A percentile compares a stretch with the other conserved stretches of the same genome.
Conservation (phyloP, 2,888 invertebrate species). For the Archaeoteleia sp. region DNA sequence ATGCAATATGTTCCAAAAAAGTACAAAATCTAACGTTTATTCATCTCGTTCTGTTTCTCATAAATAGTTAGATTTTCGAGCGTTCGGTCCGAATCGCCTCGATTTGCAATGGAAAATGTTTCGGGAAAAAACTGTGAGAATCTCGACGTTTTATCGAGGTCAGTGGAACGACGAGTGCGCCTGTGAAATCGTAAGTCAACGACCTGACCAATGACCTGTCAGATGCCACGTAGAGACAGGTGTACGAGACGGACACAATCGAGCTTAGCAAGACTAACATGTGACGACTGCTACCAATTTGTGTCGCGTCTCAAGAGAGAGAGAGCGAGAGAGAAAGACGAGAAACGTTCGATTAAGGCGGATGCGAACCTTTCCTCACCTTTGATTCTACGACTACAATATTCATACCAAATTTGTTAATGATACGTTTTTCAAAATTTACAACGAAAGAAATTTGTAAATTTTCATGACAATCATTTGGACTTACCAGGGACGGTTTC, state of each 20-base stretch:
- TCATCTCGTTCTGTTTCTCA: no score
- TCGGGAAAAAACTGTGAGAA: constrained; percentile 51
- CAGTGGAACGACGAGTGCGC: constrained; percentile 69
- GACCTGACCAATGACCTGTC: constrained; percentile 60
- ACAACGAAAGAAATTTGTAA: no score
- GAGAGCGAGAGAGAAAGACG: background rate
- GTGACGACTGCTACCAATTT: background rate
- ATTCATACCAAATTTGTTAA: no score
- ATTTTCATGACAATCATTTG: no score
- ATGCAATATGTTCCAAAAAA: no score
- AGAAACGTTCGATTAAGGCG: constrained; percentile 1
- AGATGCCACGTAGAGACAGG: constrained; percentile 4
- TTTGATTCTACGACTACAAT: no score
- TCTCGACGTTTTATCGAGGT: constrained; percentile 63
- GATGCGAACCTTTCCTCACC: no score
- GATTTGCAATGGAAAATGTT: constrained; percentile 38
- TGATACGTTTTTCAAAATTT: no score
- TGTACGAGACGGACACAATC: background rate
- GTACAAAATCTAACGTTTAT: no score
- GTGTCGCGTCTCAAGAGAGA: background rate
- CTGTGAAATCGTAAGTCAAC: constrained; percentile 72
- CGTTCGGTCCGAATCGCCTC: constrained; percentile 36
- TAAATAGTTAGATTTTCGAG: no score
- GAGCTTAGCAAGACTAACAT: background rate
- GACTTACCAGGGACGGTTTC: constrained; percentile 91